Conservation (phyloP, 2,113 vertebrate species). For the Corythornis madagascariensis region DNA sequence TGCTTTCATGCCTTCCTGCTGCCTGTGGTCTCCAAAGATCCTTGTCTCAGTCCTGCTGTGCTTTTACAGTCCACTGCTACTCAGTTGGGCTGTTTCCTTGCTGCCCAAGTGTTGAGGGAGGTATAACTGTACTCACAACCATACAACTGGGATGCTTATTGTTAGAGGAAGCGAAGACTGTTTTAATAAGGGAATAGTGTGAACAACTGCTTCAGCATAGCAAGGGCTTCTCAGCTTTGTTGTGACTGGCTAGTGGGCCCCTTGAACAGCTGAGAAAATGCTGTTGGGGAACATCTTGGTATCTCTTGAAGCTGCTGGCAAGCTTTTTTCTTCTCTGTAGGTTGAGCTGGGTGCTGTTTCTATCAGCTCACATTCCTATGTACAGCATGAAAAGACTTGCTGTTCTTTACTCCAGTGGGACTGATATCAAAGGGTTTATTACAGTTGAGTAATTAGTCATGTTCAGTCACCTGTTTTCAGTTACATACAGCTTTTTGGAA, state of each 20-base stretch:
- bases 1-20: not conserved
- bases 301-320: not conserved
- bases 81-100: not conserved
- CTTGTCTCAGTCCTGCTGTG: accelerated
- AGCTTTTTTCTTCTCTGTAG: not conserved
- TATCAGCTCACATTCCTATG: not conserved
- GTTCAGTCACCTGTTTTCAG: not conserved
- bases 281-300: not conserved
- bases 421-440: not conserved
- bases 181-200: slow-evolving; percentile 33
- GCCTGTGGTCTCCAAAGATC: not conserved
- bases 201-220: slow-evolving; percentile 15
- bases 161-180: slow-evolving; percentile 16
- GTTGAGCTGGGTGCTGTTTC: slow-evolving; percentile 13
- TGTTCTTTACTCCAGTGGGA: not conserved
- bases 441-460: not conserved
- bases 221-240: slow-evolving; percentile 12
- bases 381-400: not conserved
- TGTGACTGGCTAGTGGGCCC: not conserved
- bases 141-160: accelerated
- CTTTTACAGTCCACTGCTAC: not conserved
- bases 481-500: slow-evolving; percentile 12
- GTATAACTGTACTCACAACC: not conserved
- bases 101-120: not conserved
- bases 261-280: not conserved